phyloP scores from a whole-genome alignment of 2,797 vertebrate genomes.

The Sternarchorhynchus goeldii region DNA sequence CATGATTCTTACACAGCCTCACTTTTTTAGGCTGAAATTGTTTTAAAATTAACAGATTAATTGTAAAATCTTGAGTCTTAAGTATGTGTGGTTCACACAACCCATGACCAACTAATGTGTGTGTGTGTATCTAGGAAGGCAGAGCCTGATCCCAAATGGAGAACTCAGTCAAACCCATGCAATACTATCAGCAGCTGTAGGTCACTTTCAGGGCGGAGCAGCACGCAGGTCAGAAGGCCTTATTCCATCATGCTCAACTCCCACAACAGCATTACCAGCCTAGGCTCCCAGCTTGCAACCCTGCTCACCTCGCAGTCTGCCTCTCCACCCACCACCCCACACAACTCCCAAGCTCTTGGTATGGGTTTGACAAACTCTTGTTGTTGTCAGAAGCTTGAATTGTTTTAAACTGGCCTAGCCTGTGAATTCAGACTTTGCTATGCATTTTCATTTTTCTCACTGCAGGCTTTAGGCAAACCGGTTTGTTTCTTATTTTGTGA shows the following conservation, averaged over 20 bases:
- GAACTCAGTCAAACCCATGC: slow-evolving; percentile 25
- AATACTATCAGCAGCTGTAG: slow-evolving; percentile 13
- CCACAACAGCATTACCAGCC: background rate
- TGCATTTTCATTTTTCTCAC: background rate
- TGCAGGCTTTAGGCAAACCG: background rate
- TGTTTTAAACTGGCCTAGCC: too few species aligned
- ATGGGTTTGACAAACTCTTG: background rate
- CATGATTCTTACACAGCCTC: background rate
- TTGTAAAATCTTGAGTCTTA: slow-evolving; percentile 2
- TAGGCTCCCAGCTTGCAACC: too few species aligned
- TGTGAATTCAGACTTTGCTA: too few species aligned
- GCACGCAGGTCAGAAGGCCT: background rate
- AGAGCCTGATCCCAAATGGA: slow-evolving; percentile 42
- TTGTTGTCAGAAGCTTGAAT: background rate
- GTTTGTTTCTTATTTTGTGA: background rate
- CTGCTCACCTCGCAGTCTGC: background rate
- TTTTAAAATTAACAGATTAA: background rate
- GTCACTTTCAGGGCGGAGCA: background rate
- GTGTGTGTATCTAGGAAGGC: slow-evolving; percentile 50
- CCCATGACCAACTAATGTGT: background rate
- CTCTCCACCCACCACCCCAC: background rate
- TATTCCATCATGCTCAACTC: background rate
- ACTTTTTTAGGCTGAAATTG: background rate
- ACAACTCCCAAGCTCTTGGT: background rate
- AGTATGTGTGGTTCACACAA: too few species aligned